These are phyloP conservation scores for Asobara japonica DNA, from an alignment of 1,140 invertebrate genomes.

Conservation along the genomic window DNA sequence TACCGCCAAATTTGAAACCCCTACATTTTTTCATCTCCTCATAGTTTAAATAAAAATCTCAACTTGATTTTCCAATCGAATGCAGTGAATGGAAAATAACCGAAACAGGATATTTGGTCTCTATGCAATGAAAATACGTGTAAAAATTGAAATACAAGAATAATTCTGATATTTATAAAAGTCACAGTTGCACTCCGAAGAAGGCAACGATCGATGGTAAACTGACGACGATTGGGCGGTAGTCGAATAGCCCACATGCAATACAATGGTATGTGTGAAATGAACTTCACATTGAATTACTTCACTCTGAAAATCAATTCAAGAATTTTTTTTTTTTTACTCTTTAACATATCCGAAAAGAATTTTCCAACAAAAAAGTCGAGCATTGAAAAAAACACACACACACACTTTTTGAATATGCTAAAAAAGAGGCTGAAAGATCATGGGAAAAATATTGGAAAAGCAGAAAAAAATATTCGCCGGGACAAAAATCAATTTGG, in stretches of 20 bases:
- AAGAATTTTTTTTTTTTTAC: too few relatives aligned
- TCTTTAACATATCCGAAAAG: too few relatives aligned
- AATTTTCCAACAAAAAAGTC: too few relatives aligned
- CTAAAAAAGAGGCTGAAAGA: too few relatives aligned
- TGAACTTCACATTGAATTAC: background rate
- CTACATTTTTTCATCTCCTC: too few relatives aligned
- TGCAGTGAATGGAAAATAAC: background rate
- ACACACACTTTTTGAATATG: too few relatives aligned
- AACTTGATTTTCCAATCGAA: background rate
- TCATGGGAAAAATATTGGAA: too few relatives aligned
- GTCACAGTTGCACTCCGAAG: constrained; percentile 20
- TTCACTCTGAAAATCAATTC: background rate
- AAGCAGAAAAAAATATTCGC: too few relatives aligned
- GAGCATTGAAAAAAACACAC: too few relatives aligned
- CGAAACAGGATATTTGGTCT: background rate
- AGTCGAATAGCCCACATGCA: constrained; percentile 23
- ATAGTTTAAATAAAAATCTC: too few relatives aligned
- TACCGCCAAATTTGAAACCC: too few relatives aligned
- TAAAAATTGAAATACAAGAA: constrained; percentile 12
- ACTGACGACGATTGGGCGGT: constrained; percentile 28
- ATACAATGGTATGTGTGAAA: background rate
- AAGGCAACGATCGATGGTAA: constrained; percentile 30
- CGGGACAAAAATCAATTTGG: too few relatives aligned
- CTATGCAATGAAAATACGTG: background rate
- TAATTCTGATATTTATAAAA: constrained; percentile 33